These are phyloP conservation scores for Drosophila mimetica DNA, from an alignment of 2,888 invertebrate species.

Conservation along the genomic window DNA sequence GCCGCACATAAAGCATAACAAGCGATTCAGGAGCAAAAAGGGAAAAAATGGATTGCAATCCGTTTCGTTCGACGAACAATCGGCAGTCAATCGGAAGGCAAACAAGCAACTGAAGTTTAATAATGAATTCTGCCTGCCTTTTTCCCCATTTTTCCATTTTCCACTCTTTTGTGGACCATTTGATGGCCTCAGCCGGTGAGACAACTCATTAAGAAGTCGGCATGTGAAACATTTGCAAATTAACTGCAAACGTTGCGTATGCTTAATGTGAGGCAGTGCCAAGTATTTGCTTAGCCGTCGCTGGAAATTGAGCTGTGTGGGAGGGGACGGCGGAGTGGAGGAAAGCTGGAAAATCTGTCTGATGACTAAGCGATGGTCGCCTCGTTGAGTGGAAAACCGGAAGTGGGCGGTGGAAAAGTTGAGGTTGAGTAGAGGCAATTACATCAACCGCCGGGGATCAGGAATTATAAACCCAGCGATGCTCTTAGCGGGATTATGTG, in stretches of 20 bases:
- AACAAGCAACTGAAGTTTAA: conserved; percentile 47
- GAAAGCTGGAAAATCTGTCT: conserved; percentile 12
- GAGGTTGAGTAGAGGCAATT: conserved; percentile 17
- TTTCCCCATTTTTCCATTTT: too few relatives aligned
- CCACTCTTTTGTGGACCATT: conserved; percentile 10
- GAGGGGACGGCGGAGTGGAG: conserved; percentile 1
- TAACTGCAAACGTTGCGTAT: conserved; percentile 78
- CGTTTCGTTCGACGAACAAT: conserved; percentile 14
- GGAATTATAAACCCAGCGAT: conserved; percentile 23
- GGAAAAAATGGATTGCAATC: conserved; percentile 15
- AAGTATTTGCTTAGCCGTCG: conserved; percentile 68
- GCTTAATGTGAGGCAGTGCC: conserved; percentile 57
- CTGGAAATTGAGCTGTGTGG: conserved; percentile 1
- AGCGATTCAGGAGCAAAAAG: conserved; percentile 37
- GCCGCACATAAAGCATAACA: conserved; percentile 51
- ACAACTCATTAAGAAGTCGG: conserved; percentile 72
- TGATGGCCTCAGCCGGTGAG: conserved; percentile 34
- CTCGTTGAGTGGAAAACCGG: conserved; percentile 6
- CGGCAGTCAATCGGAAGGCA: conserved; percentile 58
- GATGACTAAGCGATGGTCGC: conserved; percentile 41
- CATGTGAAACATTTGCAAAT: conserved; percentile 74
- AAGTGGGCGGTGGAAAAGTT: conserved; percentile 4
- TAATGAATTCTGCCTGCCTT: conserved; percentile 36
- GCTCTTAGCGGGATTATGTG: conserved; percentile 31
- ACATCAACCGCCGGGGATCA: conserved; percentile 32